phyloP scores from a whole-genome alignment of 1,140 invertebrate genomes.

The Drosophila chauvacae region DNA sequence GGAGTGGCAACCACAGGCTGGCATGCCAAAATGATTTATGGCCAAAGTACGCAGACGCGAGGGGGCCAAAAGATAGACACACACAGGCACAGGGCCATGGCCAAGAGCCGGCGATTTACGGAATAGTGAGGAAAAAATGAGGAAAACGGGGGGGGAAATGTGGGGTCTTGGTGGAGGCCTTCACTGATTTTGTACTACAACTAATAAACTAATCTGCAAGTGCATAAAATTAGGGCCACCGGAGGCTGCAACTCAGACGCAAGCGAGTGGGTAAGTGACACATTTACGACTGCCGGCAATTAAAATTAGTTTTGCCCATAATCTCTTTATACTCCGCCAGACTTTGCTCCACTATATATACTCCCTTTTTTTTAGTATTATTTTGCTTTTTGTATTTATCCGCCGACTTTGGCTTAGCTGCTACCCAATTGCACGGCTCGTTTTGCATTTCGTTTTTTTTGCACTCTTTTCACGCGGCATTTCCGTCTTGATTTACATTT shows the following conservation, averaged over 20 bases:
- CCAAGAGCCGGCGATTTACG: conserved; percentile 43
- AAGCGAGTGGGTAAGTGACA: conserved; percentile 63
- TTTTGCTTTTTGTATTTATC: conserved; percentile 10
- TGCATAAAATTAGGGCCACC: conserved; percentile 82
- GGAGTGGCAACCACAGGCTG: conserved; percentile 61
- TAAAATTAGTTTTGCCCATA: conserved; percentile 81
- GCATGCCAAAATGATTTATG: conserved; percentile 84
- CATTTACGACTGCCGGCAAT: conserved; percentile 78
- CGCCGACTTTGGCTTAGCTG: conserved; percentile 62
- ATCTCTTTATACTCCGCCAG: conserved; percentile 72
- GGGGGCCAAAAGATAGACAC: conserved; percentile 31
- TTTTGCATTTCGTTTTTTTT: conserved; percentile 56
- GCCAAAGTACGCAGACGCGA: conserved; percentile 77
- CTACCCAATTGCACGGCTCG: conserved; percentile 75
- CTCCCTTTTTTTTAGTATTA: neutral
- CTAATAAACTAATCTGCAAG: conserved; percentile 83
- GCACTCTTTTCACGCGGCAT: conserved; percentile 74
- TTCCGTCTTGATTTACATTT: conserved; percentile 77
- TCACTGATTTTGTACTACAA: conserved; percentile 79
- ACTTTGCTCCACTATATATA: conserved; percentile 27
- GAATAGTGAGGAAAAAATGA: neutral
- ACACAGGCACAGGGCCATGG: conserved; percentile 51
- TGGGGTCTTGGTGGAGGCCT: conserved; percentile 28
- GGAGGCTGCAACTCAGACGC: conserved; percentile 49
- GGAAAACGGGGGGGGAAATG: neutral